Evolutionary conservation across 2,888 invertebrate species (phyloP), one percentile per base, ranked within the genome.

Genomic region (Acrocera orbiculus): DNA sequence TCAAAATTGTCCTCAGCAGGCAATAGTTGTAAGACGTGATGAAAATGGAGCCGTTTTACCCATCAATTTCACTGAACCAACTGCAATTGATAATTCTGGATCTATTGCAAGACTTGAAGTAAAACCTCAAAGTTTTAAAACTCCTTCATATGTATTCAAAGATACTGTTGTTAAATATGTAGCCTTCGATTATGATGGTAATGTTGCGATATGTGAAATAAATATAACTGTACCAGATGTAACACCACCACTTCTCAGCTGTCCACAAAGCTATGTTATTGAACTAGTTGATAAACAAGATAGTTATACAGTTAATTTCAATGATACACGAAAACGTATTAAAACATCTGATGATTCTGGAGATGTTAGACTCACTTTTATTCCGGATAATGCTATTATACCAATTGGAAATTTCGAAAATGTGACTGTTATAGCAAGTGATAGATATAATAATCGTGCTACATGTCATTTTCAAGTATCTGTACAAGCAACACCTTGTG

Each of bases 141-240:
- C 87, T 2, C 90, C 90, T 0, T 70, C 85, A 42, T 73, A 77
- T 53, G 73, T 89, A 9, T 89, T 92, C 58, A 76, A 86, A 51
- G 89, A 92, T 43, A 85, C 83, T 51, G 82, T 87, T 17, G 86
- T 93, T 0, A 81, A 87, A 63, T 96, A 93, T 50, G 81, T 92
- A 2, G 96, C 95, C 4, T 95, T 87, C 50, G 96, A 96, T 62
- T 89, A 86, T 49, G 93, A 93, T 52, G 93, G 93, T 44, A 96
- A 96, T 52, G 90, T 90, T 10, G 96, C 93, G 10, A 89, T 90
- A 52, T 96, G 96, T 53, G 83, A 86, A 65, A 89, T 96, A 19
- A 89, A 90, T 48, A 87, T 96, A 19, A 87, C 90, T 2, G 89
- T 90, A 8, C 86, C 86, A 19, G 90, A 92, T 58, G 80, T 89